phyloP scores from a whole-genome alignment of 1,140 invertebrate genomes.

The Apis florea region DNA sequence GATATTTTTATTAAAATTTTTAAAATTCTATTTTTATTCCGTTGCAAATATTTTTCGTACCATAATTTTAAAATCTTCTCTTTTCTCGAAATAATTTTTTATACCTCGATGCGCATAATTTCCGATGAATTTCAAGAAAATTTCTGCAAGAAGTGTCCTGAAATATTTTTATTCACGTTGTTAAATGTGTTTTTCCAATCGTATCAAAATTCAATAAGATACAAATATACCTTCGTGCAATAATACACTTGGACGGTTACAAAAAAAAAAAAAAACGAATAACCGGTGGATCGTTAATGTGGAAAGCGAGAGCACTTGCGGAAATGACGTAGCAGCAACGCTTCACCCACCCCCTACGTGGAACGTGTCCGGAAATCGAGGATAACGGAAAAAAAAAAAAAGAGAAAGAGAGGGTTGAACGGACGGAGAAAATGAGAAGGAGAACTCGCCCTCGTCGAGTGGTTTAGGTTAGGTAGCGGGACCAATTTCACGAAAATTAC shows the following conservation, averaged over 20 bases:
- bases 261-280: conserved; percentile 13
- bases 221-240: no score
- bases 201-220: no score
- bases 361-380: conserved; percentile 57
- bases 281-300: conserved; percentile 7
- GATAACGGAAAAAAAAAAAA: conserved; percentile 10
- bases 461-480: not conserved
- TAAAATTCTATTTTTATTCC: no score
- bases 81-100: no score
- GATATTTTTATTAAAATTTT: no score
- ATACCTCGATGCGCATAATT: no score
- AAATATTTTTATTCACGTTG: no score
- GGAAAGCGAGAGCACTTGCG: conserved; percentile 45
- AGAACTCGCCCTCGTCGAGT: conserved; percentile 24
- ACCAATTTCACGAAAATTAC: conserved; percentile 66
- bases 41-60: no score
- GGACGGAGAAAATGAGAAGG: not conserved
- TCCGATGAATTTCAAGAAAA: no score
- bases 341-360: conserved; percentile 54
- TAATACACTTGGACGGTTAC: not conserved
- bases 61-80: no score
- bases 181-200: no score
- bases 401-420: not conserved
- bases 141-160: no score
- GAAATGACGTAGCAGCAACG: conserved; percentile 68